phyloP scores from a whole-genome alignment of 2,888 invertebrate species.

The Deladenus siricidicola region DNA sequence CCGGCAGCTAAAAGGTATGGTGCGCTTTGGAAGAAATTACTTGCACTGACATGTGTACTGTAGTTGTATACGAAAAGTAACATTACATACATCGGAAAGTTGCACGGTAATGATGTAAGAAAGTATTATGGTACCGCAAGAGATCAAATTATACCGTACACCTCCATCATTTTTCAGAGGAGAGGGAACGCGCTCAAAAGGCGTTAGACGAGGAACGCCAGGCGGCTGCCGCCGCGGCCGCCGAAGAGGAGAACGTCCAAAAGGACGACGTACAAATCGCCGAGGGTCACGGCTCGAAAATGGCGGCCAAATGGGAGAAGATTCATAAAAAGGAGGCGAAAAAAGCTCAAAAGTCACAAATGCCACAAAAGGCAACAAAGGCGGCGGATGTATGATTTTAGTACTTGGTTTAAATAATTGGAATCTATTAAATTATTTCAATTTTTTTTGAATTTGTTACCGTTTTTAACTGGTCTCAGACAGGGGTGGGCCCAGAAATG shows the following conservation, averaged over 20 bases:
- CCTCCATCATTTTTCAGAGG: conserved; percentile 42
- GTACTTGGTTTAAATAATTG: too few species aligned
- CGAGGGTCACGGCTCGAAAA: conserved; percentile 53
- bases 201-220: conserved; percentile 43
- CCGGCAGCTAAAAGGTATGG: conserved; percentile 45
- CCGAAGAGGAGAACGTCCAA: conserved; percentile 24
- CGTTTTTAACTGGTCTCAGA: too few species aligned
- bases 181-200: conserved; percentile 44
- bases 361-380: conserved; percentile 33
- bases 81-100: too few species aligned
- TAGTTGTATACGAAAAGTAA: too few species aligned
- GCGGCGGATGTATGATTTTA: too few species aligned
- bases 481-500: too few species aligned
- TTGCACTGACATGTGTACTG: too few species aligned
- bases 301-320: conserved; percentile 54
- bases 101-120: too few species aligned
- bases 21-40: background rate
- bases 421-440: too few species aligned
- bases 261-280: conserved; percentile 40
- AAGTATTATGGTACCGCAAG: background rate
- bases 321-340: conserved; percentile 54
- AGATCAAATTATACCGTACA: background rate
- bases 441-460: too few species aligned
- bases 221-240: conserved; percentile 29
- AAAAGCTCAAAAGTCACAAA: conserved; percentile 51